Evolutionary conservation across 2,888 invertebrate species (phyloP), one percentile per base, ranked within the genome.

Genomic region (Leucoptera coffeella): DNA sequence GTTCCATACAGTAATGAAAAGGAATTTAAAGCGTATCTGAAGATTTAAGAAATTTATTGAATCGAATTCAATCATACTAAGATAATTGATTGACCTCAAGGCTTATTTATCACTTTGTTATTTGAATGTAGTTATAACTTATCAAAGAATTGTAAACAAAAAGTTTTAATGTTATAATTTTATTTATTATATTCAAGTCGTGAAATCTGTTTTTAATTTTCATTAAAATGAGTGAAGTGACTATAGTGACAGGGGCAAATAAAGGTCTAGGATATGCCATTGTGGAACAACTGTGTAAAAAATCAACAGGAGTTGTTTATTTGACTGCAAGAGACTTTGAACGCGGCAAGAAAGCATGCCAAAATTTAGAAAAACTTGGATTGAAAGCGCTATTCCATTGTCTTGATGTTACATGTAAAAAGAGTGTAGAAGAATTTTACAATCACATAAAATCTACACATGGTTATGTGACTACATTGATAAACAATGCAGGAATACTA

Each of bases 221-320:
- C n/a, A n/a, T n/a, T n/a, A n/a, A n/a, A n/a, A n/a, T n/a, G 2
- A 42, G 36, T 19, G 54, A 52, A 45, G 40, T 62, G 28, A 64
- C 61, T 2, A 33, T 71, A 2, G 81, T 85, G 15, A 84, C 84
- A 3, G 85, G 84, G n/a, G 64, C 74, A 4, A 85, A 85, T 45
- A 84, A 84, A 53, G 85, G 85, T 1, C 75, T 85, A 25, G 85
- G 85, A 4, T 78, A 64, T 39, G 77, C 72, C 2, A 76, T 82
- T 35, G 80, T 80, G 0, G 78, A 78, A 51, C 73, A 65, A 1
- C 53, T 85, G 2, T 82, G 82, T 42, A 51, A 77, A 35, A 62
- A 75, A 43, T 83, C 74, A 41, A 45, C 77, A 34, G 85, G 82
- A 2, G 60, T 56, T 30, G 82, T 87, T 2, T 83, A 81, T 46